Percentiles rank a stretch among this genome's conserved stretches.
These are phyloP conservation scores for Leptinotarsa tumamoca DNA, from an alignment of 2,888 invertebrate genomes.

Conservation along the genomic window DNA sequence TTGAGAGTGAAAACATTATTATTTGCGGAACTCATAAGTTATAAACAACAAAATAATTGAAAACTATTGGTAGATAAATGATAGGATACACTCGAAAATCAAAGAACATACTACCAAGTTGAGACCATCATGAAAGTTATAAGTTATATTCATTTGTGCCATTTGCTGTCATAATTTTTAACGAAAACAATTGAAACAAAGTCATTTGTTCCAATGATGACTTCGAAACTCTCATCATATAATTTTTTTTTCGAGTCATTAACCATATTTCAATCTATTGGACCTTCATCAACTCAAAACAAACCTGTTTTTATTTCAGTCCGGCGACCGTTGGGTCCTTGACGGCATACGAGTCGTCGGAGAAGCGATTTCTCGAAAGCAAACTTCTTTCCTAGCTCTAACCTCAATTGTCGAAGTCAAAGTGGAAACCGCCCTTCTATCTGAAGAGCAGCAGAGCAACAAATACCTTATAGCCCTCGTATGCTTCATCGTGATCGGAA, in stretches of 20 bases:
- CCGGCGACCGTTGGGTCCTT: constrained; percentile 69
- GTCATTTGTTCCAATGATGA: no score
- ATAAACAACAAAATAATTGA: not conserved
- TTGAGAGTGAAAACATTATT: no score
- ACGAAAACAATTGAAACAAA: no score
- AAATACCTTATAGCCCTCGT: constrained; percentile 67
- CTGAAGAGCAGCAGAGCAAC: constrained; percentile 69
- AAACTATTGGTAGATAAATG: no score
- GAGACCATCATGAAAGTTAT: no score
- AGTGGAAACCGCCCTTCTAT: constrained; percentile 78
- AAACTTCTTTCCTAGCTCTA: constrained; percentile 72
- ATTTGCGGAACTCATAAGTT: no score
- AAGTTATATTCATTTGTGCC: not conserved
- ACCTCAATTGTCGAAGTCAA: constrained; percentile 82
- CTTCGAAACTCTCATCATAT: no score
- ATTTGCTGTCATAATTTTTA: not conserved
- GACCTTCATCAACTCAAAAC: no score
- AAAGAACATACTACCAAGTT: no score
- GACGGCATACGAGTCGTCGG: constrained; percentile 73
- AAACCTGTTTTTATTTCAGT: constrained; percentile 61
- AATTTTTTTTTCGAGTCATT: no score
- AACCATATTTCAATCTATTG: no score
- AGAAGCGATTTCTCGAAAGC: constrained; percentile 74
- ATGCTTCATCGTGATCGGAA: constrained; percentile 65
- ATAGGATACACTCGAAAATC: no score